Base-by-base conservation (phyloP, 92 coral and sea anemone species). In the Siderastrea radians region DNA sequence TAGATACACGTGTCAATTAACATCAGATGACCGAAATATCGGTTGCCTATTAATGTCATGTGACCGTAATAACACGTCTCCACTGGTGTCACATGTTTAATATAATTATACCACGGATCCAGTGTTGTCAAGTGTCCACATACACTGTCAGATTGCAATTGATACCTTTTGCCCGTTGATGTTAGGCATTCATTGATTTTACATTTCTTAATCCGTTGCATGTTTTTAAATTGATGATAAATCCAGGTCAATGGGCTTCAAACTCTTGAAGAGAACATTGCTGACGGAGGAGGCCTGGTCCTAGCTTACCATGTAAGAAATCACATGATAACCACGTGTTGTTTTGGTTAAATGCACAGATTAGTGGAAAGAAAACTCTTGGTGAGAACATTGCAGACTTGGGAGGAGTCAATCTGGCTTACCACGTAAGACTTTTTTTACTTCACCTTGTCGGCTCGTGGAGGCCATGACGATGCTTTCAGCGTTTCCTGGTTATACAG, bases 311-410 rank as follows among this genome's bases (percentile, higher is more conserved):
- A 78, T 50, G 97, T 94, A 84, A 89, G 95, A 82, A 19, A 57
- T 76, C 68, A 69, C 69, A 57, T 15, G 86, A 72, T 83, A 15
- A 71, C 68, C n/a, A 14, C 0, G 26, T 7, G 57, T 14, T 74
- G 58, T 61, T 77, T 66, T 50, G 62, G 57, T 74, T 63, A 49
- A 49, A 73, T 64, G 43, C 59, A 75, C 90, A 97, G 99, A 84
- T 95, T 13, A 92, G 92, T 65, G 99, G 99, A 69, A 62, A 78
- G 59, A 92, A 97, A 86, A 97, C 99, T 4, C 94, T 97, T 44
- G 99, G 99, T 19, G 99, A 97, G 72, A 97, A 97, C 91, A 97
- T 97, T 54, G 99, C 99, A 52, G 99, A 97, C 91, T 96, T 98
- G 38, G 99, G 99, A 55, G 99, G 99, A 78, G 95, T 97, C 17